These are phyloP conservation scores for Halcyon malimbica DNA, from an alignment of 2,113 vertebrate genomes.

Conservation along the genomic window DNA sequence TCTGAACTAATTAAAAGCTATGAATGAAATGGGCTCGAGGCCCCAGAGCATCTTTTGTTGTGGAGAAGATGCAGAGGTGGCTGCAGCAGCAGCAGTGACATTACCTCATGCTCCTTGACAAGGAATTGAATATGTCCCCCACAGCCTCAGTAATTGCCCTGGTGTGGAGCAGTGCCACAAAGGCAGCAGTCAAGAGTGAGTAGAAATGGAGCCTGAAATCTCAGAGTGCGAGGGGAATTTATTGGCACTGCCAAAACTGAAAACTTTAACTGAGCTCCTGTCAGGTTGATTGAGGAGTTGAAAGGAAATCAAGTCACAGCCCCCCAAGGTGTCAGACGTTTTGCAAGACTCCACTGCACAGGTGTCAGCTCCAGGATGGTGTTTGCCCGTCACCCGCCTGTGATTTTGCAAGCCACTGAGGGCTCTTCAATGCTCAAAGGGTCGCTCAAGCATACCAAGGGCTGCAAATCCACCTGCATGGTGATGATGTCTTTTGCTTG, in stretches of 20 bases:
- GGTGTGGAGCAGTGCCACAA: neutral
- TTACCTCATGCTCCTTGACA: rapidly evolving
- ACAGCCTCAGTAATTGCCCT: neutral
- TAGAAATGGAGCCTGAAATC: neutral
- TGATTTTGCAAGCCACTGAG: neutral
- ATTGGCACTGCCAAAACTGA: neutral
- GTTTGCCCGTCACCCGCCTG: neutral
- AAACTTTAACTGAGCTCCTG: neutral
- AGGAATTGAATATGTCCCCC: neutral
- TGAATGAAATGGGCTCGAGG: neutral
- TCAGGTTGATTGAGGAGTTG: slow-evolving; percentile 47
- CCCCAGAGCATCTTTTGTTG: neutral
- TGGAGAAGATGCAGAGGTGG: neutral
- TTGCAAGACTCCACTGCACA: neutral
- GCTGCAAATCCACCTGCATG: neutral
- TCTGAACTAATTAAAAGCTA: slow-evolving; percentile 10
- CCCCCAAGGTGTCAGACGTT: slow-evolving; percentile 6
- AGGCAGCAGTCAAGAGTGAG: neutral
- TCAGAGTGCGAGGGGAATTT: neutral
- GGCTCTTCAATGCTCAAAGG: neutral
- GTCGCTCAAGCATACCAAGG: neutral
- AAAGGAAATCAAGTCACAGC: slow-evolving; percentile 28
- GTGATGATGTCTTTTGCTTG: neutral
- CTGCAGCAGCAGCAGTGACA: neutral
- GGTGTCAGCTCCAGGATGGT: neutral